Evolutionary conservation across 2,113 vertebrate species (phyloP).

Genomic region (Erpornis zantholeuca): DNA sequence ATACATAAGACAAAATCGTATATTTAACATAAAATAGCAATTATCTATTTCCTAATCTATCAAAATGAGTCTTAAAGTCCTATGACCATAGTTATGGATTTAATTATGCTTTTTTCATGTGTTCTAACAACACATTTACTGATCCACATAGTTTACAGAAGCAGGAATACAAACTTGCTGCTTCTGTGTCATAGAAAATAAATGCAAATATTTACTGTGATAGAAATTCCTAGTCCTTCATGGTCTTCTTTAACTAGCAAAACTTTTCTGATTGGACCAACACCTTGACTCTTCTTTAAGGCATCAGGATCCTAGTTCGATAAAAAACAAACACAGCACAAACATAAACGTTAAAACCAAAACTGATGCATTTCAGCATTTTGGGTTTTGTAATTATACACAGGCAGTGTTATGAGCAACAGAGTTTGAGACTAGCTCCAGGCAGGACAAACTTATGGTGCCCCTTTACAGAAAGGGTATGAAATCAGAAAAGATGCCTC

Average conservation of each 20-base stretch:
- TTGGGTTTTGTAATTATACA: background rate
- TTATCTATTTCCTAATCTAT: background rate
- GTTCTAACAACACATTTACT: background rate
- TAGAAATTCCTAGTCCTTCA: slow-evolving; percentile 97
- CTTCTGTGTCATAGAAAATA: background rate
- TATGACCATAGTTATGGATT: background rate
- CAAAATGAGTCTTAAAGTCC: background rate
- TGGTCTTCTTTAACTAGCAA: slow-evolving; percentile 95
- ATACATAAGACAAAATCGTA: background rate
- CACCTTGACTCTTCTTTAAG: slow-evolving; percentile 97
- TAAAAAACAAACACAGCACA: background rate
- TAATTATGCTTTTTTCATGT: background rate
- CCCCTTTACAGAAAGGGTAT: background rate
- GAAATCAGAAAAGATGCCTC: background rate
- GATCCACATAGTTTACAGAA: background rate
- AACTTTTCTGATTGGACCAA: slow-evolving; percentile 96
- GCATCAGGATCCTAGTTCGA: slow-evolving; percentile 87
- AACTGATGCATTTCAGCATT: background rate
- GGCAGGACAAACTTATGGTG: background rate
- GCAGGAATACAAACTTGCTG: background rate
- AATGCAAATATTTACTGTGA: slow-evolving; percentile 83
- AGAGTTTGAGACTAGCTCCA: background rate
- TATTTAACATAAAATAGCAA: background rate
- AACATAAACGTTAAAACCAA: background rate
- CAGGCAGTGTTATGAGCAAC: background rate